Base-by-base conservation (phyloP, 2,113 vertebrate species). In the Ochotona curzoniae region DNA sequence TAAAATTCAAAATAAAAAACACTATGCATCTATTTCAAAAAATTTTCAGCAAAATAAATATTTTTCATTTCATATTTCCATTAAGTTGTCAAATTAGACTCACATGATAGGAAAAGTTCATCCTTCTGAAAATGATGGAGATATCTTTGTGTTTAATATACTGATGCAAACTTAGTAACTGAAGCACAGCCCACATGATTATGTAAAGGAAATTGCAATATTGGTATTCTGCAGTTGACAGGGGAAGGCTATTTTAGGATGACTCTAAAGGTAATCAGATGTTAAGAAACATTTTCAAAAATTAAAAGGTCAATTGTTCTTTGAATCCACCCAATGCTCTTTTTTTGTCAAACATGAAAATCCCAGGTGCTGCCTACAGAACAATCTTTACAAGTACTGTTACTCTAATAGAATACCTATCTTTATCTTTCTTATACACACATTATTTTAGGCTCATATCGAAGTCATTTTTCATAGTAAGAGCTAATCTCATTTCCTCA, bases 361-460 rank as follows among this genome's bases (percentile, higher is more conserved):
- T 81, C 93, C 6, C 5, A 26, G 10, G 28, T 69, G 61, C 83
- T 89, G 18, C 49, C 83, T 89, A n/a, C n/a, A 30, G 71, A 94
- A 75, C 20, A 32, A 76, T 69, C 83, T 78, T 92, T 76, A 91
- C 71, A 91, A 84, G 76, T 83, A 88, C 61, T 73, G 89, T 49
- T 9, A 32, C 35, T 89, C 96, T 92, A 93, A 95, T 94, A 89
- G 91, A 93, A 93, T 81, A 60, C 32, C 67, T 63, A 54, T 20
- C 64, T 93, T 97, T 93, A 94, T 93, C 96, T 92, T 94, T 90
- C 89, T 83, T 91, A 73, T 15, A 75, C 66, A 93, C 83, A 94
- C 71, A 89, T 95, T 93, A 94, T 92, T 93, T 25, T 66, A 91
- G 64, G 49, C 49, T 86, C 83, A 80, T 57, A 81, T 92, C n/a